Conservation (phyloP, 2,797 vertebrate genomes). For the Limosa lapponica region DNA sequence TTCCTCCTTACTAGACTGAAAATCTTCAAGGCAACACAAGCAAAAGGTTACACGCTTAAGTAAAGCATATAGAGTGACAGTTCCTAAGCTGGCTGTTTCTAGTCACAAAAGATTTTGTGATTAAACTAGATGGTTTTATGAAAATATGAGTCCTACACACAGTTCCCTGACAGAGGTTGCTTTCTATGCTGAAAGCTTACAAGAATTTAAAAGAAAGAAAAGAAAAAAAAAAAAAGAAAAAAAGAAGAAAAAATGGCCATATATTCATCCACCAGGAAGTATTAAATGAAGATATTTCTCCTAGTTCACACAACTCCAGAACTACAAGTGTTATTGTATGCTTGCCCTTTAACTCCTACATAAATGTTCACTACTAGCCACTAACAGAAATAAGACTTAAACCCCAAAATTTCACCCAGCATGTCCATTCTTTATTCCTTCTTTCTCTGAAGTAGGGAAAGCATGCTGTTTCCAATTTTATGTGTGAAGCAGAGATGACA, state of each 20-base stretch:
- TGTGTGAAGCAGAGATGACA: not conserved
- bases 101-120: not conserved
- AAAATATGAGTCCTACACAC: not conserved
- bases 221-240: not conserved
- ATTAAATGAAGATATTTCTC: not conserved
- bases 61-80: not conserved
- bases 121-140: not conserved
- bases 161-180: not conserved
- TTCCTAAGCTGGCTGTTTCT: not conserved
- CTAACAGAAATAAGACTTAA: not conserved
- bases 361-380: not conserved
- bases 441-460: not conserved
- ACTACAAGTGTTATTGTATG: not conserved
- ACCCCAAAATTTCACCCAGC: not conserved
- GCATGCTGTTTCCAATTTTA: not conserved
- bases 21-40: not conserved
- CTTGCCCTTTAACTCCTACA: not conserved
- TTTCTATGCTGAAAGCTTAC: not conserved
- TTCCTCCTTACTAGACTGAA: not conserved
- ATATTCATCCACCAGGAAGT: not conserved
- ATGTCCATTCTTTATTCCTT: not conserved
- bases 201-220: not conserved
- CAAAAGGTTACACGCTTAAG: not conserved
- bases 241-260: too few species aligned
- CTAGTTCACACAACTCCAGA: not conserved